A percentile compares a stretch with the other conserved stretches of the same genome.
Evolutionary conservation across 30 jellyfish, hydroid and myxozoan genomes (phyloP).

Genomic region (Hydractinia symbiolongicarpus): DNA sequence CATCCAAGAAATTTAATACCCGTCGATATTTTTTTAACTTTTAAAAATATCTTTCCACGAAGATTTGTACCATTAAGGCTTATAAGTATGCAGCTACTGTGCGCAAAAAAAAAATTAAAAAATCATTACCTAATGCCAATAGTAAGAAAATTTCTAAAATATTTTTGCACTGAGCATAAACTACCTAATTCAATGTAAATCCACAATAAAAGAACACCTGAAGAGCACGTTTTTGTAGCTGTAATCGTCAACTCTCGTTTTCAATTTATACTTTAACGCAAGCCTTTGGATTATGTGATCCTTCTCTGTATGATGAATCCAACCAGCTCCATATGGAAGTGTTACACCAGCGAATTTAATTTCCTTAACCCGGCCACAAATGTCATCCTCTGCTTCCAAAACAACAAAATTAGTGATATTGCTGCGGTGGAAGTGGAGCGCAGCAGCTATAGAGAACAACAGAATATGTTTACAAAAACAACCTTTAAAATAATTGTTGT

Average conservation of each 20-base stretch:
- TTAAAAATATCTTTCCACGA: too few species aligned
- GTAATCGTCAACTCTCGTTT: background rate
- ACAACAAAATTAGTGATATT: slow-evolving; percentile 52
- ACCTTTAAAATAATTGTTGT: background rate
- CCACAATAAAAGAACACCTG: too few species aligned
- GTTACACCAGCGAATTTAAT: slow-evolving; percentile 39
- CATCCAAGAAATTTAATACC: too few species aligned
- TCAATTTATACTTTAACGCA: slow-evolving; percentile 44
- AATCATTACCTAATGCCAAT: too few species aligned
- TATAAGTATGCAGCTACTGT: too few species aligned
- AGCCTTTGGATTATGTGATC: slow-evolving; percentile 42
- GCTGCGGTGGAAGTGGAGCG: slow-evolving; percentile 33
- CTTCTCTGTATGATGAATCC: slow-evolving; percentile 67
- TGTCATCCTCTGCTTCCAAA: slow-evolving; percentile 63
- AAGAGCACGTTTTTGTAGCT: too few species aligned
- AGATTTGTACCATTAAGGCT: too few species aligned
- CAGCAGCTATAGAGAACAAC: slow-evolving; percentile 36
- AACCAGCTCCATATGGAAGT: slow-evolving; percentile 85
- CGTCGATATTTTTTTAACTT: too few species aligned
- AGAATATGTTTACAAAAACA: background rate
- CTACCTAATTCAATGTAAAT: too few species aligned
- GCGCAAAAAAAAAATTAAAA: too few species aligned
- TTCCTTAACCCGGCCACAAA: slow-evolving; percentile 73
- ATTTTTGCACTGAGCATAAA: too few species aligned
- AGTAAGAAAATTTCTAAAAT: too few species aligned